Evolutionary conservation across 2,113 vertebrate species (phyloP).

Genomic region (human): DNA sequence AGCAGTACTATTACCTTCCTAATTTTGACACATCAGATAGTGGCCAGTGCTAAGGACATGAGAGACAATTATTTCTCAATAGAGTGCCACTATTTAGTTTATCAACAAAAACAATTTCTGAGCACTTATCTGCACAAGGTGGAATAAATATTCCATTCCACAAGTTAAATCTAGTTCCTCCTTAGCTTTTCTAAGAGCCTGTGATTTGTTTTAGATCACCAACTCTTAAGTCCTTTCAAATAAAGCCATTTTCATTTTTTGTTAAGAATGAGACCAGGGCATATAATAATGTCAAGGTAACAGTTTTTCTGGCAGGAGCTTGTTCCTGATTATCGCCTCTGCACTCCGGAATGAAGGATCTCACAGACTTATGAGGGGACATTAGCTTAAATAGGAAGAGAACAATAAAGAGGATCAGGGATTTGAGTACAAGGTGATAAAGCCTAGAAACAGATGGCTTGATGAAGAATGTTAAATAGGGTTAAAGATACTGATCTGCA

Average conservation of each 20-base stretch:
- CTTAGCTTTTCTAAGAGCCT: neutral
- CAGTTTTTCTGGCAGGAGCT: neutral
- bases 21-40: neutral
- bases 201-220: neutral
- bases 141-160: neutral
- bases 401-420: constrained; percentile 75
- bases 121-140: neutral
- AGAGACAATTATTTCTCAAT: neutral
- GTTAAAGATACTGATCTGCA: neutral
- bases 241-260: neutral
- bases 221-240: neutral
- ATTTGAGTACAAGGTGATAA: constrained; percentile 61
- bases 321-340: constrained; percentile 29
- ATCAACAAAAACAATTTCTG: neutral
- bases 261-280: neutral
- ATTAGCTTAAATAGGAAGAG: constrained; percentile 50
- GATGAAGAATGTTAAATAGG: neutral
- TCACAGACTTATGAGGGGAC: constrained; percentile 41
- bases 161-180: neutral
- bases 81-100: neutral
- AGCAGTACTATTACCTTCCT: neutral
- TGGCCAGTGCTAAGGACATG: neutral
- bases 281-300: neutral
- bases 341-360: constrained; percentile 10
- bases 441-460: constrained; percentile 71